Conservation (phyloP, 1,140 invertebrate genomes). For the Drosophila erecta region DNA sequence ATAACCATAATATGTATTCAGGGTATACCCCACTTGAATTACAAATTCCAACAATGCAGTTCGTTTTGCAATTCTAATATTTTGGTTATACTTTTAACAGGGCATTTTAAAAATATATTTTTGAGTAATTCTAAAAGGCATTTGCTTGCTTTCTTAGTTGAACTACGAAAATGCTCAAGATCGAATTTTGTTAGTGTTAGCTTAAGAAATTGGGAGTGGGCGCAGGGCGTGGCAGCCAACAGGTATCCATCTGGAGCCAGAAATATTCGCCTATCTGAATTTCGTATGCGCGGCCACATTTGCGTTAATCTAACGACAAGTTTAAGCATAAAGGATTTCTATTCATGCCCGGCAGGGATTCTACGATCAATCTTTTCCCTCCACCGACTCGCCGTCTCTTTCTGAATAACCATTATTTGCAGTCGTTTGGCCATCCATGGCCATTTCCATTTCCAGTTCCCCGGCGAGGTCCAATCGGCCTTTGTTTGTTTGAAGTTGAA, state of each 20-base stretch:
- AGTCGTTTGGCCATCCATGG: slow-evolving; percentile 71
- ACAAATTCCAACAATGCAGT: too few relatives aligned
- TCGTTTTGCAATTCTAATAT: too few relatives aligned
- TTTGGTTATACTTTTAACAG: neutral
- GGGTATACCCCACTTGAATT: too few relatives aligned
- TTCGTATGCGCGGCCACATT: slow-evolving; percentile 79
- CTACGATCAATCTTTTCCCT: slow-evolving; percentile 15
- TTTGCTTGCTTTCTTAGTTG: too few relatives aligned
- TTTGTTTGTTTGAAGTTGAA: slow-evolving; percentile 44
- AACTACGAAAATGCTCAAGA: neutral
- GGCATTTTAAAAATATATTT: neutral
- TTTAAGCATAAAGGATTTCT: slow-evolving; percentile 78
- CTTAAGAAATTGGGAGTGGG: neutral
- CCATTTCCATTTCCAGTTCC: slow-evolving; percentile 35
- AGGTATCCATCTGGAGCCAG: slow-evolving; percentile 53
- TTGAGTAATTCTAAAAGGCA: neutral
- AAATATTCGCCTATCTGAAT: slow-evolving; percentile 37
- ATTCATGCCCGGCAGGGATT: slow-evolving; percentile 61
- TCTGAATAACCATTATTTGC: slow-evolving; percentile 68
- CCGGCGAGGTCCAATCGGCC: slow-evolving; percentile 51
- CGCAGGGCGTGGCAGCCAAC: slow-evolving; percentile 45
- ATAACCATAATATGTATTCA: too few relatives aligned
- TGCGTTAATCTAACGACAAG: slow-evolving; percentile 81
- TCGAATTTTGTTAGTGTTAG: neutral
- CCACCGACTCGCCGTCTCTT: slow-evolving; percentile 2